A percentile compares a stretch with the other conserved stretches of the same genome.
These are phyloP conservation scores for Poecilia picta DNA, from an alignment of 2,797 vertebrate genomes.

Conservation along the genomic window DNA sequence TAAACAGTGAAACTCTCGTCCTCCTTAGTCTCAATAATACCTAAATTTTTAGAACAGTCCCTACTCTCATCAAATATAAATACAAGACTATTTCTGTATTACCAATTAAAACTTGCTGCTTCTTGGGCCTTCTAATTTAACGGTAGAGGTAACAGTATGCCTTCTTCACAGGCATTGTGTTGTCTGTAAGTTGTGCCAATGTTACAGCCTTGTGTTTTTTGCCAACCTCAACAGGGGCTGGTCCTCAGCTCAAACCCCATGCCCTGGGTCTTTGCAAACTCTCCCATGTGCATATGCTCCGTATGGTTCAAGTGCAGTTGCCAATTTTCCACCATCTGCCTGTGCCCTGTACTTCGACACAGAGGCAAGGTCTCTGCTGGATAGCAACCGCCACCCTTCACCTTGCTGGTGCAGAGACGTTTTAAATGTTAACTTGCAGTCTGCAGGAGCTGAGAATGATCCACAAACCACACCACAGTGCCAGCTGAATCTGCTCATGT, in stretches of 20 bases:
- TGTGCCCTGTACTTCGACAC: slow-evolving; percentile 68
- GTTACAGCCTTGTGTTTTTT: slow-evolving; percentile 62
- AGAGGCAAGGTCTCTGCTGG: slow-evolving; percentile 68
- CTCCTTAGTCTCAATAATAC: neutral
- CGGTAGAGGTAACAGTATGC: slow-evolving; percentile 16
- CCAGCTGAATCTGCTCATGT: slow-evolving; percentile 22
- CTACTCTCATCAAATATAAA: neutral
- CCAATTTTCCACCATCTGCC: slow-evolving; percentile 85
- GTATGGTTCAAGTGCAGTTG: slow-evolving; percentile 75
- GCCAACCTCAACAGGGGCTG: slow-evolving; percentile 74
- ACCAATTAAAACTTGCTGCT: slow-evolving; percentile 2
- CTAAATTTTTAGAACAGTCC: neutral
- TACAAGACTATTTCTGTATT: neutral
- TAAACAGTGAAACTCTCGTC: neutral
- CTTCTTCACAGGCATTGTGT: slow-evolving; percentile 30
- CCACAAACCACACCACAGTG: slow-evolving; percentile 19
- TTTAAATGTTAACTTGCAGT: slow-evolving; percentile 58
- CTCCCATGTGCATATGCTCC: slow-evolving; percentile 79
- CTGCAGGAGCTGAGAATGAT: slow-evolving; percentile 41
- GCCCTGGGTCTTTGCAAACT: slow-evolving; percentile 77
- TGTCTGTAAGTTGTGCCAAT: slow-evolving; percentile 62
- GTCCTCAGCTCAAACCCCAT: slow-evolving; percentile 68
- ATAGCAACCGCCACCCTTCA: slow-evolving; percentile 65
- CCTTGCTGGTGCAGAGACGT: slow-evolving; percentile 59
- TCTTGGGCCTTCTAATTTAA: slow-evolving; percentile 12